phyloP scores from a whole-genome alignment of 2,113 vertebrate species.

The Hippocampus abdominalis region DNA sequence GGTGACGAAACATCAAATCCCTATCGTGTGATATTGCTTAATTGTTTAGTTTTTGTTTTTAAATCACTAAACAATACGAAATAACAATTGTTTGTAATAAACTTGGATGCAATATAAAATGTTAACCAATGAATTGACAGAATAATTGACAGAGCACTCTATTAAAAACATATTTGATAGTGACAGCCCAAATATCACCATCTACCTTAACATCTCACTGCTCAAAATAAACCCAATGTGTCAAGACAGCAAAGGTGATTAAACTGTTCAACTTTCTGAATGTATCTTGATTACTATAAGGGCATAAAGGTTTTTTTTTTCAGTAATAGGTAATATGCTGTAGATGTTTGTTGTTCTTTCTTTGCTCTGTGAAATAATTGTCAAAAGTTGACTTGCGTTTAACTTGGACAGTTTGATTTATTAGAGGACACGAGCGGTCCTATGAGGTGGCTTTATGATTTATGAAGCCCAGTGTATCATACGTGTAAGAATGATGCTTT shows the following conservation, averaged over 20 bases:
- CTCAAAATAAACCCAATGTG: neutral
- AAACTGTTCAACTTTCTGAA: neutral
- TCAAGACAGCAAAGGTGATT: neutral
- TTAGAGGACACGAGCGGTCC: neutral
- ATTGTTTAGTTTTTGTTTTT: no score
- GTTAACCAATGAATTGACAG: no score
- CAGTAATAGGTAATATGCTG: neutral
- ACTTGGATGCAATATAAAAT: no score
- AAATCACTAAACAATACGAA: no score
- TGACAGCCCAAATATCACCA: no score
- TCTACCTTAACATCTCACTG: neutral
- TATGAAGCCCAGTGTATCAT: neutral
- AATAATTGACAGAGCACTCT: no score
- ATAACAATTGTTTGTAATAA: no score
- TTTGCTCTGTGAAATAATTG: neutral
- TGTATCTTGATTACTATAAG: neutral
- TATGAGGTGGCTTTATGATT: neutral
- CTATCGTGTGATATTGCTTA: no score
- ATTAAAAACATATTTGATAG: no score
- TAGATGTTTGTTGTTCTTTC: neutral
- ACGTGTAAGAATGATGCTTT: neutral
- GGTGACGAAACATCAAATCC: no score
- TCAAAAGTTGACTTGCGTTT: no score
- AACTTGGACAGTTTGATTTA: neutral
- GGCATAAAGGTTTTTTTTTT: neutral